Conservation (phyloP, 2,888 invertebrate species). For the Agrochola lota region DNA sequence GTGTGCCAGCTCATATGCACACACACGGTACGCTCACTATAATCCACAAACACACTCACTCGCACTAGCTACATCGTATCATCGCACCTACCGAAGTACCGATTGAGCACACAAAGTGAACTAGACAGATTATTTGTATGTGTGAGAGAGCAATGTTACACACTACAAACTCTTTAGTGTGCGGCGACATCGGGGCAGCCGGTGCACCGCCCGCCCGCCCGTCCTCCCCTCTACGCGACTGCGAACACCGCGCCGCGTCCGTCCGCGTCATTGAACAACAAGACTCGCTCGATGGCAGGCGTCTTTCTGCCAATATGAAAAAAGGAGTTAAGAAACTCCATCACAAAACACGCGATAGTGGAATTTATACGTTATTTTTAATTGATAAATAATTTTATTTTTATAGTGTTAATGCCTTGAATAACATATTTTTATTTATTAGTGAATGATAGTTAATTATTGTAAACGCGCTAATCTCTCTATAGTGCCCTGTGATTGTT, state of each 20-base stretch:
- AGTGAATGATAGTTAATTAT: conserved; percentile 89
- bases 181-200: conserved; percentile 89
- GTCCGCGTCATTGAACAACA: conserved; percentile 90
- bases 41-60: conserved; percentile 79
- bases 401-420: conserved; percentile 88
- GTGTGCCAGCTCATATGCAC: conserved; percentile 83
- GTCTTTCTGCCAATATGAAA: conserved; percentile 90
- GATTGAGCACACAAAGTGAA: conserved; percentile 85
- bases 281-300: conserved; percentile 90
- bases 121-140: conserved; percentile 85
- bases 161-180: conserved; percentile 78
- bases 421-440: conserved; percentile 88
- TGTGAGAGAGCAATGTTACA: conserved; percentile 78
- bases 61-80: conserved; percentile 75
- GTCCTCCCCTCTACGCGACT: conserved; percentile 88
- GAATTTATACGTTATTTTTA: conserved; percentile 88
- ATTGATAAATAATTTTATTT: conserved; percentile 88
- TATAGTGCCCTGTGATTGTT: conserved; percentile 88
- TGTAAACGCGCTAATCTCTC: conserved; percentile 85
- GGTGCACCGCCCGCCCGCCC: conserved; percentile 87
- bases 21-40: conserved; percentile 80
- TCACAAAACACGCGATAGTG: conserved; percentile 89
- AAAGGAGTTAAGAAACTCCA: conserved; percentile 87
- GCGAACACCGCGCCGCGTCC: conserved; percentile 86
- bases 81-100: conserved; percentile 78